A percentile compares a stretch with the other conserved stretches of the same genome.
phyloP scores from a whole-genome alignment of 2,888 invertebrate species.

The Melipona beecheii region DNA sequence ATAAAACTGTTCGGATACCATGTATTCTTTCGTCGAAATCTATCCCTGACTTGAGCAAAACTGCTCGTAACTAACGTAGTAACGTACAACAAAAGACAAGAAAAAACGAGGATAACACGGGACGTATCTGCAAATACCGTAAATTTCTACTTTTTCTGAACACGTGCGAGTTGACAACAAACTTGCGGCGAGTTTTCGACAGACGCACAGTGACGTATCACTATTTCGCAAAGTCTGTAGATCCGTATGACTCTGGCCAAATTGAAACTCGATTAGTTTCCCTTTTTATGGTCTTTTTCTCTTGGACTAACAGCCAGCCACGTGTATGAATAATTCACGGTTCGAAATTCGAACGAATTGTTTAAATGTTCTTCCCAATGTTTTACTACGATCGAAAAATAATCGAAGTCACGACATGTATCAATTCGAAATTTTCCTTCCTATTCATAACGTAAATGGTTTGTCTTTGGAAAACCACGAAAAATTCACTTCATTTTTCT shows the following conservation, averaged over 20 bases:
- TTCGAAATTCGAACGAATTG: conserved; percentile 14
- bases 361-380: not conserved
- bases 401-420: not conserved
- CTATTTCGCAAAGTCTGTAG: conserved; percentile 55
- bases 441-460: not conserved
- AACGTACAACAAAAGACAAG: not conserved
- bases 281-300: not conserved
- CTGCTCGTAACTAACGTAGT: not conserved
- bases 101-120: not conserved
- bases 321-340: conserved; percentile 20
- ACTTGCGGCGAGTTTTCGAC: conserved; percentile 76
- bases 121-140: conserved; percentile 18
- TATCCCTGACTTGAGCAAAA: not conserved
- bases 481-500: not conserved
- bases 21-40: not conserved
- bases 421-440: not conserved
- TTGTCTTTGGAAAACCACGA: not conserved
- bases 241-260: conserved; percentile 8
- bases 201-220: conserved; percentile 73
- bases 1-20: not conserved
- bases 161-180: conserved; percentile 81
- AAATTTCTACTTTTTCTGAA: conserved; percentile 48
- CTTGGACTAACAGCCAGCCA: not conserved
- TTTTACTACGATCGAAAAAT: not conserved
- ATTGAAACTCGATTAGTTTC: conserved; percentile 17